Conservation (phyloP, 1,140 invertebrate genomes). For the Colletes gigas region DNA sequence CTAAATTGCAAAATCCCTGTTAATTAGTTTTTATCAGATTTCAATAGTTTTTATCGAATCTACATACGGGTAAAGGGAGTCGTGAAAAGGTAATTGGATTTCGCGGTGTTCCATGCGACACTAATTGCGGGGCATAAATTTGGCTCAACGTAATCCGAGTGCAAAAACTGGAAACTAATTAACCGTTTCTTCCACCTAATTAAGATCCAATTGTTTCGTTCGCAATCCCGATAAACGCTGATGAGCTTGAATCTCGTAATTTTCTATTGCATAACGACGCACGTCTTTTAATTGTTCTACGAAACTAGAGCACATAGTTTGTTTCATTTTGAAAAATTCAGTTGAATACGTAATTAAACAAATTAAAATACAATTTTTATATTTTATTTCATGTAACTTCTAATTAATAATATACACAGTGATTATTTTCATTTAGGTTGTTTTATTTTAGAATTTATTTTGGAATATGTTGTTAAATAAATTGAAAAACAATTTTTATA, state of each 20-base stretch:
- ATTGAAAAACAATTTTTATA: no score
- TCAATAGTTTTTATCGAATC: not conserved
- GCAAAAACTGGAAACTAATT: conserved; percentile 3
- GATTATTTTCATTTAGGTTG: no score
- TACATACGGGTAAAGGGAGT: not conserved
- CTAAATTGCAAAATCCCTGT: no score
- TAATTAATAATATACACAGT: no score
- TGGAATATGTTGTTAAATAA: no score
- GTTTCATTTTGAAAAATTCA: no score
- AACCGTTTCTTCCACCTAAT: conserved; percentile 6
- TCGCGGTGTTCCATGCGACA: not conserved
- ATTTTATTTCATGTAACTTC: no score
- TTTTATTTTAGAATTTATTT: no score
- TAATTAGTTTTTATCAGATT: not conserved
- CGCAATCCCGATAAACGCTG: not conserved
- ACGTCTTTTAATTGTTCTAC: not conserved
- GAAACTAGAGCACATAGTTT: not conserved
- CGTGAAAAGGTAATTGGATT: not conserved
- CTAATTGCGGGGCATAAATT: conserved; percentile 5
- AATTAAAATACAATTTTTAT: no score
- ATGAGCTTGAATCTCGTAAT: not conserved
- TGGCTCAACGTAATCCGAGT: not conserved
- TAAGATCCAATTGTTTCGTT: not conserved
- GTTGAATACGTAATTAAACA: no score
- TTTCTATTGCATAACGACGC: not conserved